These are phyloP conservation scores for Jacana jacana DNA, from an alignment of 2,113 vertebrate genomes.

Conservation along the genomic window DNA sequence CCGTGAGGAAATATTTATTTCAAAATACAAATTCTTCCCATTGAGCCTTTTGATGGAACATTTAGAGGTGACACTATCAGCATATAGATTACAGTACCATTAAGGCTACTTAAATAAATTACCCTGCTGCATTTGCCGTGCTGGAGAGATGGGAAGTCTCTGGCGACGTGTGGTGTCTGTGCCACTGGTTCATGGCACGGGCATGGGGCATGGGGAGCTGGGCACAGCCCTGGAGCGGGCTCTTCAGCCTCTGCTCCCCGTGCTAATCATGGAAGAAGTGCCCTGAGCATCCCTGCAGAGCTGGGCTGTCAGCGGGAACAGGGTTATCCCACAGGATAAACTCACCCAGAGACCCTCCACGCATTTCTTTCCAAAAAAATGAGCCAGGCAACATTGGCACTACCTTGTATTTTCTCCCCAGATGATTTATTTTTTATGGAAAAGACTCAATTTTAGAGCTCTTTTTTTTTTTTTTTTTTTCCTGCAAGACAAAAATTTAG, in stretches of 20 bases:
- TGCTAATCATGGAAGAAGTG: rapidly evolving
- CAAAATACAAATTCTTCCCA: conserved; percentile 39
- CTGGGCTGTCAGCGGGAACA: rapidly evolving
- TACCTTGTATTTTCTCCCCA: not conserved
- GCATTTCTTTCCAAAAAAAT: rapidly evolving
- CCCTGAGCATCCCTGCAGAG: not conserved
- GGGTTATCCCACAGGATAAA: not conserved
- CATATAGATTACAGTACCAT: not conserved
- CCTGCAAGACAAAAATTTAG: not conserved
- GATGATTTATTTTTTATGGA: not conserved
- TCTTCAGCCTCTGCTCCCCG: not conserved
- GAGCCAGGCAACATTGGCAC: no score
- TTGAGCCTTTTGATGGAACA: conserved; percentile 22
- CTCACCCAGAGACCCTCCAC: not conserved
- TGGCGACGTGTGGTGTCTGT: rapidly evolving
- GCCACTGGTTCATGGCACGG: rapidly evolving
- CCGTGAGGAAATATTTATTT: conserved; percentile 69
- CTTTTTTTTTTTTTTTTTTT: not conserved
- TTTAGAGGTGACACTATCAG: conserved; percentile 19
- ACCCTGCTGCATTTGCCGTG: not conserved
- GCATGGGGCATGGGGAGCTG: rapidly evolving
- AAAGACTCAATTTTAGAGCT: not conserved
- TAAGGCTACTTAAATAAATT: conserved; percentile 2
- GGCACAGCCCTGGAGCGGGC: not conserved
- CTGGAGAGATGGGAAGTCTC: not conserved